Conservation (phyloP, 1,140 invertebrate genomes). For the Halesus radiatus region DNA sequence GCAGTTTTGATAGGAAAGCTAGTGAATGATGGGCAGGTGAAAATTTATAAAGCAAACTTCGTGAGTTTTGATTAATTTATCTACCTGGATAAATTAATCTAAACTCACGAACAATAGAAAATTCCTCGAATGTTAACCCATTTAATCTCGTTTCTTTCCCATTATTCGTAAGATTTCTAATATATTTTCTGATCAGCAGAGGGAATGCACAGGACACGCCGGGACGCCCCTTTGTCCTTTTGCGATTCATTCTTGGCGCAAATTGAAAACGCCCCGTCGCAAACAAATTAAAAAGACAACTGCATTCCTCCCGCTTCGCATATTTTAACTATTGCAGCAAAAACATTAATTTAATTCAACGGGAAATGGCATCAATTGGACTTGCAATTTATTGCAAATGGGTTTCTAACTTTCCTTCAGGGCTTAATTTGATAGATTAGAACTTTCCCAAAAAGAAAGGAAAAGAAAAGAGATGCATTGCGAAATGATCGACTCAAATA, state of each 20-base stretch:
- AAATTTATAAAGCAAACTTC: too few relatives aligned
- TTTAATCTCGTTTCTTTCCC: conserved; percentile 36
- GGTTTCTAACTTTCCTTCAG: too few relatives aligned
- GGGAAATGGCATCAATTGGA: neutral
- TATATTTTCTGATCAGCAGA: conserved; percentile 30
- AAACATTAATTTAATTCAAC: neutral
- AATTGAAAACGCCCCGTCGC: conserved; percentile 40
- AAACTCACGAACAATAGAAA: neutral
- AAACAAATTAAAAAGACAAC: conserved; percentile 43
- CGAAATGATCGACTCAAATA: too few relatives aligned
- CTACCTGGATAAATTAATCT: neutral
- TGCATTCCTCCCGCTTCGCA: conserved; percentile 22
- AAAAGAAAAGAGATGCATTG: too few relatives aligned
- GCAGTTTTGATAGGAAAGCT: too few relatives aligned
- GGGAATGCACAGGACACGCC: conserved; percentile 26
- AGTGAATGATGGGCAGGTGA: too few relatives aligned
- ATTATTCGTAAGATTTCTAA: conserved; percentile 33
- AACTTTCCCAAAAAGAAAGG: too few relatives aligned
- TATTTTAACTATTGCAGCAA: conserved; percentile 27
- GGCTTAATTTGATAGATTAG: too few relatives aligned
- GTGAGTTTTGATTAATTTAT: too few relatives aligned
- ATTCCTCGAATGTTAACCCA: neutral
- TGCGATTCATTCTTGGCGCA: conserved; percentile 40
- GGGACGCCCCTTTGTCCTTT: conserved; percentile 29
- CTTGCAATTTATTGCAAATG: too few relatives aligned